Conservation (phyloP, 2,888 invertebrate species). For the Idaea aversata region DNA sequence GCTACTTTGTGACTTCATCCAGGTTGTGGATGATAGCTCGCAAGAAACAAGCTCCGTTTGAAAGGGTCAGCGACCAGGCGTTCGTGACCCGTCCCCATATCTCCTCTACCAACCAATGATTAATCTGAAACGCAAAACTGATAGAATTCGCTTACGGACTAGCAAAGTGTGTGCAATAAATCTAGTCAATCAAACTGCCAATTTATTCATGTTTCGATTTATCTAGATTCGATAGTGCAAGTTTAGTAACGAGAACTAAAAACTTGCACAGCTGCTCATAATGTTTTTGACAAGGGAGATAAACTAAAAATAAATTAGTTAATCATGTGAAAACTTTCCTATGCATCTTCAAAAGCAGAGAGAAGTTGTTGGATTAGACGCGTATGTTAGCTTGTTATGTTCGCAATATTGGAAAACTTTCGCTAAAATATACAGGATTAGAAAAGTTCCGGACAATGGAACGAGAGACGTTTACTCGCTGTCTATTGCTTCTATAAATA, state of each 20-base stretch:
- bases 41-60: slow-evolving; percentile 34
- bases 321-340: slow-evolving; percentile 39
- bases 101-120: slow-evolving; percentile 24
- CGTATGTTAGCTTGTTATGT: slow-evolving; percentile 61
- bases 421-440: slow-evolving; percentile 61
- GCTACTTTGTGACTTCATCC: slow-evolving; percentile 28
- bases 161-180: not conserved
- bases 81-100: not conserved
- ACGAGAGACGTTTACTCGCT: slow-evolving; percentile 41
- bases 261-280: slow-evolving; percentile 1
- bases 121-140: slow-evolving; percentile 29
- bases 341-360: slow-evolving; percentile 35
- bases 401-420: slow-evolving; percentile 68
- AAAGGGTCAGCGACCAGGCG: slow-evolving; percentile 31
- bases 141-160: not conserved
- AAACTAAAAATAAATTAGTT: slow-evolving; percentile 39
- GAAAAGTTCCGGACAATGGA: slow-evolving; percentile 58
- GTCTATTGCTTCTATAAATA: not conserved
- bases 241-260: not conserved
- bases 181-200: not conserved
- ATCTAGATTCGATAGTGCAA: not conserved
- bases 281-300: slow-evolving; percentile 14
- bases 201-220: not conserved
- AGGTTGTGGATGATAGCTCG: not conserved
- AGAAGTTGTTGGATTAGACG: slow-evolving; percentile 50